Conservation (phyloP, 2,888 invertebrate genomes). For the Ecliptopera silaceata region DNA sequence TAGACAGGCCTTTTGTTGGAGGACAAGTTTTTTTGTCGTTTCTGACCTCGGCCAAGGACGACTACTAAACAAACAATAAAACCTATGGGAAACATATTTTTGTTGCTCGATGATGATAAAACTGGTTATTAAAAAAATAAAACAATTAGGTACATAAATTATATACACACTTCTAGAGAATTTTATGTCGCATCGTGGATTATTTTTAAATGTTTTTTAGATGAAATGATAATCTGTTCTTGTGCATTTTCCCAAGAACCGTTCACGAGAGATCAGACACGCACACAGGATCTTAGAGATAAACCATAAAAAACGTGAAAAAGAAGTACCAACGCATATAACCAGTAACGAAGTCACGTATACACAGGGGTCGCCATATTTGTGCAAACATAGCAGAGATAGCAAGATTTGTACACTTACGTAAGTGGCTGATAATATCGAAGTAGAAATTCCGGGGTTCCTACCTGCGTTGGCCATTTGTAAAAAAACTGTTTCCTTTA, state of each 20-base stretch:
- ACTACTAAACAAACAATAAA: slow-evolving; percentile 31
- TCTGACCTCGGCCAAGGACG: slow-evolving; percentile 46
- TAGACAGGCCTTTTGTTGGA: slow-evolving; percentile 35
- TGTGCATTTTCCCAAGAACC: slow-evolving; percentile 5
- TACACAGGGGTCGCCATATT: slow-evolving; percentile 62
- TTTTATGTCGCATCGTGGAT: neutral
- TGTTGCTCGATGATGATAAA: neutral
- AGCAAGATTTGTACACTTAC: slow-evolving; percentile 60
- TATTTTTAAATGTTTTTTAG: neutral
- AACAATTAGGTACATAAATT: no score
- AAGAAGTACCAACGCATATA: slow-evolving; percentile 32
- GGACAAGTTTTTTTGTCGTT: slow-evolving; percentile 41
- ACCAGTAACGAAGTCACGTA: slow-evolving; percentile 62
- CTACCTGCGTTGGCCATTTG: slow-evolving; percentile 68
- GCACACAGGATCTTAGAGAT: slow-evolving; percentile 12
- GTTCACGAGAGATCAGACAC: slow-evolving; percentile 14
- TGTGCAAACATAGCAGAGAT: slow-evolving; percentile 73
- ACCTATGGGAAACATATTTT: slow-evolving; percentile 1
- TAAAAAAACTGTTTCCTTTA: slow-evolving; percentile 74
- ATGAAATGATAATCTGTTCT: neutral
- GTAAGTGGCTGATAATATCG: slow-evolving; percentile 68
- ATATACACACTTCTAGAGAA: no score
- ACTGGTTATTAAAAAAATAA: neutral
- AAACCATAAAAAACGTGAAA: slow-evolving; percentile 39
- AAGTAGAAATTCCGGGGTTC: slow-evolving; percentile 52